These are phyloP conservation scores for Daboia siamensis DNA, from an alignment of 2,113 vertebrate genomes.

Conservation along the genomic window DNA sequence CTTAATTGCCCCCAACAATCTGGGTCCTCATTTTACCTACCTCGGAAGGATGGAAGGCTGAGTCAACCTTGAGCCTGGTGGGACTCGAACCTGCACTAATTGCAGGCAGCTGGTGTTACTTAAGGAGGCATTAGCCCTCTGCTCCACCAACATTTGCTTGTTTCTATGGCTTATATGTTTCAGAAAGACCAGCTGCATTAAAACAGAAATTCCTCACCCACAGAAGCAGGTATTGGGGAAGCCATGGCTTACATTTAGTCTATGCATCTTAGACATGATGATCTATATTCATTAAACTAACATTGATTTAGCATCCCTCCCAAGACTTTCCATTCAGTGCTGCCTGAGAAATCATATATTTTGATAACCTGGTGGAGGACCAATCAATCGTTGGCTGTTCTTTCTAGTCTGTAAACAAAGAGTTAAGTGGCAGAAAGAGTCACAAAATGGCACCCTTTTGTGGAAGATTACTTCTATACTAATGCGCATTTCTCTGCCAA, in stretches of 20 bases:
- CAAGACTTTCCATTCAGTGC: not conserved
- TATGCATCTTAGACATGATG: not conserved
- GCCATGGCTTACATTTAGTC: not conserved
- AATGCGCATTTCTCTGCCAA: not conserved
- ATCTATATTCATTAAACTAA: not conserved
- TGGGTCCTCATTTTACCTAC: no score
- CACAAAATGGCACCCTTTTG: not conserved
- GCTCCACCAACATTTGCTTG: no score
- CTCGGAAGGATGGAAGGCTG: no score
- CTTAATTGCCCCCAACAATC: no score
- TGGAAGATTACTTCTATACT: not conserved
- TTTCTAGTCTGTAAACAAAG: not conserved
- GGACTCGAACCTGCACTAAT: no score
- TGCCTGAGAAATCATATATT: not conserved
- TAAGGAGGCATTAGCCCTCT: no score
- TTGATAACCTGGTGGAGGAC: not conserved
- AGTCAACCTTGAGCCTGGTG: no score
- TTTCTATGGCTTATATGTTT: not conserved
- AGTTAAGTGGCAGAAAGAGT: not conserved
- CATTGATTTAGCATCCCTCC: not conserved
- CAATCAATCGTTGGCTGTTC: not conserved
- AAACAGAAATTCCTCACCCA: not conserved
- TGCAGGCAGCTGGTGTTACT: no score
- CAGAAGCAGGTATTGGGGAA: not conserved
- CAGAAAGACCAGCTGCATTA: not conserved